Conservation (phyloP, 1,140 invertebrate species). For the Drepana arcuata region DNA sequence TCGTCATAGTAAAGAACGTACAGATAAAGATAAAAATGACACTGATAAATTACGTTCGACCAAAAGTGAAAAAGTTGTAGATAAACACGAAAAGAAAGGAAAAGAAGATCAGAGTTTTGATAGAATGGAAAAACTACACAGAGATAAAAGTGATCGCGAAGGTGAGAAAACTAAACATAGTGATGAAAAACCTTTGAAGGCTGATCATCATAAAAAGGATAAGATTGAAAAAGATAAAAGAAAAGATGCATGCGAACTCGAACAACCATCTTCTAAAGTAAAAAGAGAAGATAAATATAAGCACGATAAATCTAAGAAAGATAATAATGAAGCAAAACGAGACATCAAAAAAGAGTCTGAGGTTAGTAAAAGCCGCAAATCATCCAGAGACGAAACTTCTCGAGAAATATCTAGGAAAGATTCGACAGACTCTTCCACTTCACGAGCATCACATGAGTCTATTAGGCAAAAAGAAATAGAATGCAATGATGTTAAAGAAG, state of each 20-base stretch:
- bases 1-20: conserved; percentile 44
- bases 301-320: conserved; percentile 49
- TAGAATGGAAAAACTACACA: conserved; percentile 30
- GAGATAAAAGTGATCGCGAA: conserved; percentile 56
- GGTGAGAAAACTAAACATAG: conserved; percentile 41
- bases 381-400: conserved; percentile 58
- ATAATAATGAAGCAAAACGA: conserved; percentile 44
- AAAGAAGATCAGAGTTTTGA: conserved; percentile 47
- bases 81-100: conserved; percentile 51
- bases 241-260: conserved; percentile 38
- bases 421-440: conserved; percentile 68
- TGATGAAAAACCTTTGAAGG: conserved; percentile 48
- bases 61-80: conserved; percentile 34
- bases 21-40: conserved; percentile 66
- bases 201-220: too few species aligned
- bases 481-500: conserved; percentile 54
- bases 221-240: conserved; percentile 50
- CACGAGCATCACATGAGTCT: conserved; percentile 65
- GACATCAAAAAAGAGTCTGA: conserved; percentile 51
- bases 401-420: conserved; percentile 65
- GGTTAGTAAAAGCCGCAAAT: conserved; percentile 43
- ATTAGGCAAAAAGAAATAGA: conserved; percentile 59
- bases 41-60: conserved; percentile 58
- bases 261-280: conserved; percentile 25
- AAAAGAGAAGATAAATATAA: conserved; percentile 57